Percentiles rank a stretch among this genome's conserved stretches.
Evolutionary conservation across 1,140 invertebrate genomes (phyloP).

Genomic region (Orussus abietinus): DNA sequence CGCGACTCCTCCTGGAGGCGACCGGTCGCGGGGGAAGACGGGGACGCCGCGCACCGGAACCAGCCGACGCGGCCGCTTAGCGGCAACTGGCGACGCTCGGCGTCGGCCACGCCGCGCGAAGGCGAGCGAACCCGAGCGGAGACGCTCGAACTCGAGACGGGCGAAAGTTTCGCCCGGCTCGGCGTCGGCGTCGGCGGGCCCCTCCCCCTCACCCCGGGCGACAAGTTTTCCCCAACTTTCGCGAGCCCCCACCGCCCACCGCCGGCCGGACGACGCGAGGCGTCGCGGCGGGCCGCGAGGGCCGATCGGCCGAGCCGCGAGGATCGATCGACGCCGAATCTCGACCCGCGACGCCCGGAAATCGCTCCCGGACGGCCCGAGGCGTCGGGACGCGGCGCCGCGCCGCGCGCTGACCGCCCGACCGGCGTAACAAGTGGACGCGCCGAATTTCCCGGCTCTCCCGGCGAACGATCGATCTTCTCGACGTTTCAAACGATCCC

Average conservation of each 20-base stretch:
- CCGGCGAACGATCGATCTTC: too few species aligned
- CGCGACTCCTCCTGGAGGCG: too few species aligned
- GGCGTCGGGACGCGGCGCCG: not conserved
- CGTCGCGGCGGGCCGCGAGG: too few species aligned
- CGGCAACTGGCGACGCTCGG: constrained; percentile 46
- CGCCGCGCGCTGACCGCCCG: not conserved
- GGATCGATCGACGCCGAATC: too few species aligned
- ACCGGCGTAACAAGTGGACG: constrained; percentile 42
- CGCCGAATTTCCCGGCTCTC: too few species aligned
- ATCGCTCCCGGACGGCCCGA: too few species aligned
- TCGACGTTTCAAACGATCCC: too few species aligned
- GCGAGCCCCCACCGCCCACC: constrained; percentile 11
- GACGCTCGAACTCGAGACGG: not conserved
- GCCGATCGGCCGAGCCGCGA: too few species aligned
- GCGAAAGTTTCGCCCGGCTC: not conserved
- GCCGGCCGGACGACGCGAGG: constrained; percentile 31
- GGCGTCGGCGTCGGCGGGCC: constrained; percentile 11
- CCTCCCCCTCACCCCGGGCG: constrained; percentile 19
- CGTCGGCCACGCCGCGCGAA: constrained; percentile 31
- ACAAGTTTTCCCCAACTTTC: constrained; percentile 36
- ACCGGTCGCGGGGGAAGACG: too few species aligned
- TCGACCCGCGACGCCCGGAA: too few species aligned
- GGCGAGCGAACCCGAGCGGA: not conserved
- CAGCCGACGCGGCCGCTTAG: constrained; percentile 47
- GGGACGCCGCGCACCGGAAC: constrained; percentile 26